A percentile compares a stretch with the other conserved stretches of the same genome.
Conservation (phyloP, 2,888 invertebrate genomes). For the Trisateles emortualis region DNA sequence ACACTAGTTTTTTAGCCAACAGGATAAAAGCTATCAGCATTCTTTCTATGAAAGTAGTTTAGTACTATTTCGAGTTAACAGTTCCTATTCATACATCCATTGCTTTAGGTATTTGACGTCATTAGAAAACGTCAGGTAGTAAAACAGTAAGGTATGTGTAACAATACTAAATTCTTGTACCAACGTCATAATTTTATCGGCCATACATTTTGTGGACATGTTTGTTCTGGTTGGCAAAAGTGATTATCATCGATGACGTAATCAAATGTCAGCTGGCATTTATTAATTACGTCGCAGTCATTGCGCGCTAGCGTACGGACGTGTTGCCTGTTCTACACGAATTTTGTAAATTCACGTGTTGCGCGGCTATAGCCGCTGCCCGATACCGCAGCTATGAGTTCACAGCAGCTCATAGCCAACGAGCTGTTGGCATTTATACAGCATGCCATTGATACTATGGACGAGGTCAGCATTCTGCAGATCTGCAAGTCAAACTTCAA, state of each 20-base stretch:
- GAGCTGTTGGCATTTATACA: too few relatives aligned
- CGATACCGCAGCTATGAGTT: too few relatives aligned
- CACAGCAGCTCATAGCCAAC: too few relatives aligned
- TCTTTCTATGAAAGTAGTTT: conserved; percentile 1
- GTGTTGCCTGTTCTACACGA: too few relatives aligned
- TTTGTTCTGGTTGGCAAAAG: conserved; percentile 2
- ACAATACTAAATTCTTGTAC: conserved; percentile 25
- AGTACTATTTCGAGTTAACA: conserved; percentile 11
- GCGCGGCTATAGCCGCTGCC: too few relatives aligned
- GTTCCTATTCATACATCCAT: conserved; percentile 13
- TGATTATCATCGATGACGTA: neutral
- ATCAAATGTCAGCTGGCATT: neutral
- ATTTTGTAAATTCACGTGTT: too few relatives aligned
- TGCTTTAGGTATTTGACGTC: conserved; percentile 22
- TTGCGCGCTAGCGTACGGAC: too few relatives aligned
- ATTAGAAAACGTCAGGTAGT: conserved; percentile 15
- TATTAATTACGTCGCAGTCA: too few relatives aligned
- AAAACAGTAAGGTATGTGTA: conserved; percentile 28
- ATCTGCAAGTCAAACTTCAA: too few relatives aligned
- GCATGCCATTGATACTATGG: too few relatives aligned
- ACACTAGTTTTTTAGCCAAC: conserved; percentile 7
- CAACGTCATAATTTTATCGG: conserved; percentile 32
- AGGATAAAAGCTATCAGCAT: conserved; percentile 8
- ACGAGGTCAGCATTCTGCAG: too few relatives aligned
- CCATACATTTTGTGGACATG: conserved; percentile 6